These are phyloP conservation scores for Megastigmus dorsalis DNA, from an alignment of 2,888 invertebrate species.

Conservation along the genomic window DNA sequence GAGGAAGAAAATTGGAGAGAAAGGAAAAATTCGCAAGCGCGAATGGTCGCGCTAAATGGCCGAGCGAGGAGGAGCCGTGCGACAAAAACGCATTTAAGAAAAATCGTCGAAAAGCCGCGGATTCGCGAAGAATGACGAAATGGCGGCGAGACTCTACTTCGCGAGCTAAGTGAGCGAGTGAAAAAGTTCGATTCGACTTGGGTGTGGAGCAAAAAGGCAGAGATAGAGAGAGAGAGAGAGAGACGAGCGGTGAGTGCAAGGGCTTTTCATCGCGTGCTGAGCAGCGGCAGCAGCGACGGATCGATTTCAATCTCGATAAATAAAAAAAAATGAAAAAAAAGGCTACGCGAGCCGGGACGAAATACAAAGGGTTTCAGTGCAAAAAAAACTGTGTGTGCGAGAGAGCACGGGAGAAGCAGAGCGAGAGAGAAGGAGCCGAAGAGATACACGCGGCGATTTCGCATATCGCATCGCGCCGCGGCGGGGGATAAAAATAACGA, in stretches of 20 bases:
- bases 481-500: slow-evolving; percentile 35
- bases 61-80: no score
- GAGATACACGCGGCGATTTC: slow-evolving; percentile 39
- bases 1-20: background rate
- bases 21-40: background rate
- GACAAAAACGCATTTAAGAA: slow-evolving; percentile 28
- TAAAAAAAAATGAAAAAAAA: slow-evolving; percentile 8
- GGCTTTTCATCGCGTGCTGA: slow-evolving; percentile 28
- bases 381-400: no score
- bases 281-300: background rate
- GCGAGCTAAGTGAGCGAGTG: background rate
- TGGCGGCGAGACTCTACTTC: background rate
- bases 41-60: no score
- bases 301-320: slow-evolving; percentile 41
- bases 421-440: background rate
- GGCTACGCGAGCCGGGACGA: background rate
- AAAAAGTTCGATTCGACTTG: background rate
- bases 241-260: no score
- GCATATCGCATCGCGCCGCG: slow-evolving; percentile 2
- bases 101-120: background rate
- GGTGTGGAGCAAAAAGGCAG: no score
- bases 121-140: background rate
- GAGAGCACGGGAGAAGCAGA: background rate
- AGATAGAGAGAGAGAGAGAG: background rate
- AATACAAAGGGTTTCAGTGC: background rate